phyloP scores from a whole-genome alignment of 2,888 invertebrate genomes.

The Cephalotes varians region DNA sequence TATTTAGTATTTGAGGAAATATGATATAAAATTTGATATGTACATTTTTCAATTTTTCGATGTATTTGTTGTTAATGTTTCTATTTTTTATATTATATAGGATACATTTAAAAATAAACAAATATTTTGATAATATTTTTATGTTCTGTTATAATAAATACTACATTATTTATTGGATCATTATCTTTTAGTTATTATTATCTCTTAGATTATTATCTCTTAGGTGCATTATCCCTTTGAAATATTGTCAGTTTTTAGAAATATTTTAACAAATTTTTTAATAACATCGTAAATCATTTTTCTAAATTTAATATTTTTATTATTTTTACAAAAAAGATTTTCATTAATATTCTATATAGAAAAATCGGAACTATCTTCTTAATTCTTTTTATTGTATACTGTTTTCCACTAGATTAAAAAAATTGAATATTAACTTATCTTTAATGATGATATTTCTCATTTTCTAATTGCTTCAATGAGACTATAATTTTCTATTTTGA shows the following conservation, averaged over 20 bases:
- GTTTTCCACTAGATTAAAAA: conserved; percentile 7
- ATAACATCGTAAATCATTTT: neutral
- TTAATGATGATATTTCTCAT: neutral
- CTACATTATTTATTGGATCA: neutral
- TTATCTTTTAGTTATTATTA: neutral
- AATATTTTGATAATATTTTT: neutral
- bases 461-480: neutral
- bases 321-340: conserved; percentile 27
- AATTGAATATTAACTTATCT: neutral
- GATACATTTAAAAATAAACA: neutral
- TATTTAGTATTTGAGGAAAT: neutral
- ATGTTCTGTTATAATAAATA: neutral
- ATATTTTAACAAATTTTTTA: neutral
- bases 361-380: conserved; percentile 7
- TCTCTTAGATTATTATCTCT: neutral
- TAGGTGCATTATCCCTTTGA: too few species aligned
- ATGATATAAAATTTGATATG: neutral
- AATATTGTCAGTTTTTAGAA: neutral
- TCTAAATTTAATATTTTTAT: neutral
- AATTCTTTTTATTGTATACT: neutral
- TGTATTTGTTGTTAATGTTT: neutral
- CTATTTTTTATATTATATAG: neutral
- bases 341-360: conserved; percentile 63
- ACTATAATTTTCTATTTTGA: neutral
- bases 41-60: too few species aligned